Percentiles rank a stretch among this genome's conserved stretches.
phyloP scores from a whole-genome alignment of 2,797 vertebrate species.

The Platalea minor region DNA sequence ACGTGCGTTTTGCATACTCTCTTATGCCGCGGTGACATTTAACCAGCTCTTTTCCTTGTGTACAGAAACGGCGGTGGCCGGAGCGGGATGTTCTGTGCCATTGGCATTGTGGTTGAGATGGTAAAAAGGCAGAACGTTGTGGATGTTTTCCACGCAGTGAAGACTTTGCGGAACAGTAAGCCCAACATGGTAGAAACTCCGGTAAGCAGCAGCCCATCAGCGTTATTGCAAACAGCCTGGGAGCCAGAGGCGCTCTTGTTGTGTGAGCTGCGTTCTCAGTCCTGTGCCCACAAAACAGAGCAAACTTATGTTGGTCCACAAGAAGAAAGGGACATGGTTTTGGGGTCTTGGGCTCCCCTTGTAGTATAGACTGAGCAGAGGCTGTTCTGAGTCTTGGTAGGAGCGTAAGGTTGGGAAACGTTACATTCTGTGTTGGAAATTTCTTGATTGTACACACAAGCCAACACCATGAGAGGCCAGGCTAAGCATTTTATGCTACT shows the following conservation, averaged over 20 bases:
- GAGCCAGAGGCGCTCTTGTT: neutral
- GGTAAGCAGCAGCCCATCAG: slow-evolving; percentile 73
- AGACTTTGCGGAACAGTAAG: slow-evolving; percentile 96
- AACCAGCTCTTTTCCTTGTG: neutral
- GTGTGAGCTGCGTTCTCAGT: neutral
- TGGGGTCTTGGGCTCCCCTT: neutral
- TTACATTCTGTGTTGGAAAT: neutral
- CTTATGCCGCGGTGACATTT: neutral
- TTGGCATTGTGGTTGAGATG: slow-evolving; percentile 98
- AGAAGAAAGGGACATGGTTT: neutral
- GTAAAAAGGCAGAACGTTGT: slow-evolving; percentile 97
- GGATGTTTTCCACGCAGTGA: slow-evolving; percentile 96
- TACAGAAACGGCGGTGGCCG: slow-evolving; percentile 93
- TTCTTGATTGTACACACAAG: neutral
- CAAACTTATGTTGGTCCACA: neutral
- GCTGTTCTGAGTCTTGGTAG: neutral
- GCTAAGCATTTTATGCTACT: neutral
- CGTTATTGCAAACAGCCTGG: neutral
- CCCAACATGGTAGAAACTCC: slow-evolving; percentile 99
- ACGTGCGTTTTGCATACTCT: neutral
- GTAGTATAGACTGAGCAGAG: neutral
- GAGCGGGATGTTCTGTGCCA: slow-evolving; percentile 95
- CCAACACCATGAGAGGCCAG: neutral
- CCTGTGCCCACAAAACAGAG: neutral
- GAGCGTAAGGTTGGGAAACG: neutral